phyloP scores from a whole-genome alignment of 2,888 invertebrate genomes.

The Acheta domesticus region DNA sequence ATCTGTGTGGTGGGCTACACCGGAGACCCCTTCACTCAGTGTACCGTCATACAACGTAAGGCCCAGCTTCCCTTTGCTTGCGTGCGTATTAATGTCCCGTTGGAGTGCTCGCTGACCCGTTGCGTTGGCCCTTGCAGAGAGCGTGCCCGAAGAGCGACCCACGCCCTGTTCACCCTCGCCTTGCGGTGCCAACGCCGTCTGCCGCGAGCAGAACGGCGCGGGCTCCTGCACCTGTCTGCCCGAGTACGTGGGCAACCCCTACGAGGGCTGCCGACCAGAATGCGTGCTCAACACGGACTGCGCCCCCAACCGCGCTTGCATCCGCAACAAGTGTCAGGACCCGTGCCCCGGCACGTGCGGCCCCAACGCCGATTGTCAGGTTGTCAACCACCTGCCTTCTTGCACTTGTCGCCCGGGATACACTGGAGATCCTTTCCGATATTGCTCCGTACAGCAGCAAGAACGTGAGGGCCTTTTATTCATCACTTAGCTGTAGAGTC shows the following conservation, averaged over 20 bases:
- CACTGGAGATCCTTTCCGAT: constrained; percentile 75
- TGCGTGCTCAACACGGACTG: constrained; percentile 71
- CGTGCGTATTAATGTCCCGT: background rate
- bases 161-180: constrained; percentile 38
- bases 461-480: constrained; percentile 44
- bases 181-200: constrained; percentile 48
- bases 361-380: constrained; percentile 65
- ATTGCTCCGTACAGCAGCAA: constrained; percentile 51
- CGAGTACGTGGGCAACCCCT: constrained; percentile 48
- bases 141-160: constrained; percentile 31
- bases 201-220: constrained; percentile 52
- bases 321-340: constrained; percentile 65
- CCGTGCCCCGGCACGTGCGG: constrained; percentile 73
- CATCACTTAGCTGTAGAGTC: background rate
- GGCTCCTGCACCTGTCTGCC: constrained; percentile 54
- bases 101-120: background rate
- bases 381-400: constrained; percentile 68
- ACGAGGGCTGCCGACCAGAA: constrained; percentile 56
- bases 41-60: constrained; percentile 40
- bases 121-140: constrained; percentile 12
- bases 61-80: background rate
- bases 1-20: constrained; percentile 45
- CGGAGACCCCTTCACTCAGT: constrained; percentile 46
- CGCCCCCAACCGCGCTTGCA: constrained; percentile 61
- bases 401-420: constrained; percentile 66